phyloP scores from a whole-genome alignment of 2,888 invertebrate genomes.

The Ophonus ardosiacus region DNA sequence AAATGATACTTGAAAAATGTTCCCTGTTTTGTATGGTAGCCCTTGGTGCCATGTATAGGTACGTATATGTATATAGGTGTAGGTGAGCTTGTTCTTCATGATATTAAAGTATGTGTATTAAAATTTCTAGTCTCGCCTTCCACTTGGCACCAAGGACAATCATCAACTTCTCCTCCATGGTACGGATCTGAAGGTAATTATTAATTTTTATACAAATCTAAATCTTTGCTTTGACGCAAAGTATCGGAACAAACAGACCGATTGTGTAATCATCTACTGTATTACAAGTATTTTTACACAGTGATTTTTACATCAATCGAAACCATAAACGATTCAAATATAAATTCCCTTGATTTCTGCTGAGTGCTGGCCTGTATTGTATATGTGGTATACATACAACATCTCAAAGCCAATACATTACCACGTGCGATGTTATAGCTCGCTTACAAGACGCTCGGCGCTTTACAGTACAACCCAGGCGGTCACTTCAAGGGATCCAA shows the following conservation, averaged over 20 bases:
- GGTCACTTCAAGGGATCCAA: constrained; percentile 34
- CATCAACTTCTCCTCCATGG: constrained; percentile 58
- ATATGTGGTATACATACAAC: constrained; percentile 9
- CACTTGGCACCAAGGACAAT: constrained; percentile 59
- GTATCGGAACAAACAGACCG: no score
- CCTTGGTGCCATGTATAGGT: background rate
- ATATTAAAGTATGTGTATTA: constrained; percentile 2
- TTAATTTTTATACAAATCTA: constrained; percentile 43
- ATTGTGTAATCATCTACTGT: no score
- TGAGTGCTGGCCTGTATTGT: constrained; percentile 1
- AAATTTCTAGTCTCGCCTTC: constrained; percentile 54
- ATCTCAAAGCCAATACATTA: constrained; percentile 40
- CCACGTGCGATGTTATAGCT: background rate
- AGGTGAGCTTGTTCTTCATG: background rate
- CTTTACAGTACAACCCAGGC: constrained; percentile 31
- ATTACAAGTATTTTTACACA: no score
- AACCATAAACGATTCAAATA: no score
- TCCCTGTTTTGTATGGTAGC: background rate
- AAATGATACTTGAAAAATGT: no score
- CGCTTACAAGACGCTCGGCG: constrained; percentile 37
- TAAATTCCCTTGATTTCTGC: background rate
- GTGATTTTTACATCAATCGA: no score
- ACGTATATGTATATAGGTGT: background rate
- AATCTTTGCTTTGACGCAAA: no score
- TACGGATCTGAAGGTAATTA: constrained; percentile 60